phyloP scores from a whole-genome alignment of 2,888 invertebrate species.

The Drosophila pseudotalamancana region DNA sequence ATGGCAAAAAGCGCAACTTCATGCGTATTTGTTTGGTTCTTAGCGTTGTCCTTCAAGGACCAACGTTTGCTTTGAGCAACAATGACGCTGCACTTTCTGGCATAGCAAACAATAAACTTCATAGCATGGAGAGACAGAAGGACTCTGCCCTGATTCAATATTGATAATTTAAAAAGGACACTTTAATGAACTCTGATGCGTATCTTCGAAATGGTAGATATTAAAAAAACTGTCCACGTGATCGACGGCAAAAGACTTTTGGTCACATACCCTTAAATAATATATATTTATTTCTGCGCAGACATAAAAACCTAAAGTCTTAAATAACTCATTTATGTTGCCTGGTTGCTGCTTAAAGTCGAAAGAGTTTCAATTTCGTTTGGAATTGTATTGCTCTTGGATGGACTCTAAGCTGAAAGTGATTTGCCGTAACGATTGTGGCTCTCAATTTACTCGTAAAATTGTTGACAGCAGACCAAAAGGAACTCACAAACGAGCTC shows the following conservation, averaged over 20 bases:
- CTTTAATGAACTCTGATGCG: constrained; percentile 23
- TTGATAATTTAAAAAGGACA: constrained; percentile 27
- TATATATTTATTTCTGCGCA: constrained; percentile 25
- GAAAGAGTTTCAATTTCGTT: constrained; percentile 41
- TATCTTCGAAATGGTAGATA: constrained; percentile 1
- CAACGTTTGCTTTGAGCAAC: constrained; percentile 34
- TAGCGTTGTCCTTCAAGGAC: constrained; percentile 23
- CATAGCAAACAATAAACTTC: constrained; percentile 14
- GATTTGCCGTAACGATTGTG: constrained; percentile 72
- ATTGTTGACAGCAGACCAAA: constrained; percentile 51
- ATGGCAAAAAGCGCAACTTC: constrained; percentile 65
- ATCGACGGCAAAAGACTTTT: not conserved
- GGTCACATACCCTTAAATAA: not conserved
- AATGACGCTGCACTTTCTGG: constrained; percentile 64
- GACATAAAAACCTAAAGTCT: constrained; percentile 25
- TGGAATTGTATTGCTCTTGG: constrained; percentile 24
- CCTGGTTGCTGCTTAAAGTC: constrained; percentile 2
- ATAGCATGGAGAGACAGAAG: not conserved
- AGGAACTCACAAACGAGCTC: constrained; percentile 22
- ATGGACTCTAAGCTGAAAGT: constrained; percentile 60
- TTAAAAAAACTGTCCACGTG: constrained; percentile 30
- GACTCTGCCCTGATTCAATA: constrained; percentile 43
- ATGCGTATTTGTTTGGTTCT: constrained; percentile 65
- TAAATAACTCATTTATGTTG: constrained; percentile 11
- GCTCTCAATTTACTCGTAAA: constrained; percentile 70